Evolutionary conservation across 2,888 invertebrate genomes (phyloP).

Genomic region (Apotomis betuletana): DNA sequence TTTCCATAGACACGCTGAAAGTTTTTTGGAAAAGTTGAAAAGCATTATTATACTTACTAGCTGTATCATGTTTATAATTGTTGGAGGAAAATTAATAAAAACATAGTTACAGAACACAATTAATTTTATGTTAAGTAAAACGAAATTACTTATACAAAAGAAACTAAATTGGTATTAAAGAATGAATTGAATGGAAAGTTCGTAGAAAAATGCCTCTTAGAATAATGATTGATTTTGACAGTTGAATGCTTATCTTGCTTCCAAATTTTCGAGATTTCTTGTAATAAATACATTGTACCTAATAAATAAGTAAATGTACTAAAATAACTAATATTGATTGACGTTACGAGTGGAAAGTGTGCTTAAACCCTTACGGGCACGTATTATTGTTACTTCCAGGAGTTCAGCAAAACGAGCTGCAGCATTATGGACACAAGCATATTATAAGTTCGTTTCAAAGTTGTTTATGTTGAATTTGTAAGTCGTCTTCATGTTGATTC

Average conservation of each 20-base stretch:
- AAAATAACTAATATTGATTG: neutral
- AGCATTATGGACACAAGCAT: conserved; percentile 30
- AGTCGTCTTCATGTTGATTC: conserved; percentile 76
- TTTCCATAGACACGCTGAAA: neutral
- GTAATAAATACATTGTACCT: conserved; percentile 12
- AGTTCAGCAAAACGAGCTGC: conserved; percentile 13
- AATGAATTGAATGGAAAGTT: neutral
- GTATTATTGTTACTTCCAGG: neutral
- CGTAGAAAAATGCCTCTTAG: neutral
- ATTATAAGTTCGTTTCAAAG: conserved; percentile 31
- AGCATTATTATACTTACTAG: no score
- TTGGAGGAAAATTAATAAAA: no score
- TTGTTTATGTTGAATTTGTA: conserved; percentile 41
- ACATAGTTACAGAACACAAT: no score
- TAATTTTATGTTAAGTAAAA: no score
- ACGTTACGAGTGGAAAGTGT: neutral
- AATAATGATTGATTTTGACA: conserved; percentile 39
- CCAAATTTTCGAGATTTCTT: conserved; percentile 23
- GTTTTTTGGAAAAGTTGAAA: neutral
- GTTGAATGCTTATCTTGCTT: conserved; percentile 32
- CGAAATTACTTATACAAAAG: no score
- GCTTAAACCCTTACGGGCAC: neutral
- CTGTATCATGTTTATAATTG: no score
- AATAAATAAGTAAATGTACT: neutral
- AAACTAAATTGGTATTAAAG: no score